Evolutionary conservation across 2,888 invertebrate species (phyloP), one percentile per base, ranked within the genome.

Genomic region (Mimachlamys varia): DNA sequence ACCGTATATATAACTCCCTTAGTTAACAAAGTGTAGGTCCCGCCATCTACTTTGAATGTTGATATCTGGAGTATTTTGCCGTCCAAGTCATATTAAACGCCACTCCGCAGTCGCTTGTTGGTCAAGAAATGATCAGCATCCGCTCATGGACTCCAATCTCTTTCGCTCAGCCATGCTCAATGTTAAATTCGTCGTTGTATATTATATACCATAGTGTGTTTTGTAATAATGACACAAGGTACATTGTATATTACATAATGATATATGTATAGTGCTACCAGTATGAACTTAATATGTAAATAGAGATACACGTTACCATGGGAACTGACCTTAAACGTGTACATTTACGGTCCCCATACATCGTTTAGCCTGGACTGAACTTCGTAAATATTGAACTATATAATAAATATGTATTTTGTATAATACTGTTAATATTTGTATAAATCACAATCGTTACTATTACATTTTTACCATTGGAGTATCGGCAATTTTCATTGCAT

Each of bases 201-300:
- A 76, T 76, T 27, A 7, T 27, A 53, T 53, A 53, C 2, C 3
- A 53, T 19, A 2, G 53, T 53, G 12, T 76, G 12, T 33, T n/a
- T 62, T 22, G 62, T 62, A 17, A 62, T n/a, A n/a, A 22, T n/a
- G 22, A 62, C 62, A 62, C 17, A 62, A 10, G n/a, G 5, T 76
- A 55, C 3, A 55, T 55, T 7, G n/a, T 22, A 58, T 10, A 76
- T 76, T 27, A 27, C 76, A 27, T 27, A 76, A 76, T 33, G 76
- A 76, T 33, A 76, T 33, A 76, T 76, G 76, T 76, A 33, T 76
- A 76, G 76, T 33, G 76, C 76, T 76, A 76, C 76, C 76, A 33
- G 76, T 27, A 76, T 76, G 76, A 76, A 76, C 76, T 76, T 1
- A 76, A 76, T 2, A 15, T 76, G 76, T 76, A 76, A 76, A 76